Base-by-base conservation (phyloP, 2,797 vertebrate species). In the Poecilia gillii region DNA sequence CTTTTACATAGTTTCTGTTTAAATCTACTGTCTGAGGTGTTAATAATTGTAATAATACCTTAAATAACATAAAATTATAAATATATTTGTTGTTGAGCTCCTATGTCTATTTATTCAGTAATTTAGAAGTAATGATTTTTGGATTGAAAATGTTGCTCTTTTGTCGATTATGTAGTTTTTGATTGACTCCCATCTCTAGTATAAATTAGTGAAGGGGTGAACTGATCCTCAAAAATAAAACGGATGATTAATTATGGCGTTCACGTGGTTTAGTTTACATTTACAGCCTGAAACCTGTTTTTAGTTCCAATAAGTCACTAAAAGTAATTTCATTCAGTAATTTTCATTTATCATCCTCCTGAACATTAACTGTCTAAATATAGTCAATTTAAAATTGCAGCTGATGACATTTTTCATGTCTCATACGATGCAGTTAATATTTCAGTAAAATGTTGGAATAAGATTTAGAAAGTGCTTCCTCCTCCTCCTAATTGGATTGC, bases 401-500 rank as follows among this genome's bases (percentile, higher is more conserved):
- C n/a, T 59, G 55, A 13, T 59, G n/a, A 59, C 28, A 31, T 59
- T 59, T 2, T 62, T 16, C 28, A 33, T 62, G 57, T 62, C 57
- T 62, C 13, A 16, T 5, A 59, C 2, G 13, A 59, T 14, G 57
- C 57, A 6, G 57, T 31, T n/a, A 31, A 33, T 62, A 31, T 33
- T 62, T 62, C 28, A 62, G 5, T 33, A 16, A 62, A 31, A 31
- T 59, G 14, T 59, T 31, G 28, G 28, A 59, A 16, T 62, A 62
- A 62, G 57, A 62, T 13, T 6, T 16, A 31, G 12, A 62, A 7
- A 31, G n/a, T 16, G 13, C 72, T 33, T 4, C 46, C 13, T 6
- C 18, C 74, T 12, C 14, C 18, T 23, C 39, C 28, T 74, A 80
- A 81, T 43, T 72, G 14, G 23, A 16, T 84, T 79, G 28, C 70